These are phyloP conservation scores for Branchellion lobata DNA, from an alignment of 2,888 invertebrate species.

Conservation along the genomic window DNA sequence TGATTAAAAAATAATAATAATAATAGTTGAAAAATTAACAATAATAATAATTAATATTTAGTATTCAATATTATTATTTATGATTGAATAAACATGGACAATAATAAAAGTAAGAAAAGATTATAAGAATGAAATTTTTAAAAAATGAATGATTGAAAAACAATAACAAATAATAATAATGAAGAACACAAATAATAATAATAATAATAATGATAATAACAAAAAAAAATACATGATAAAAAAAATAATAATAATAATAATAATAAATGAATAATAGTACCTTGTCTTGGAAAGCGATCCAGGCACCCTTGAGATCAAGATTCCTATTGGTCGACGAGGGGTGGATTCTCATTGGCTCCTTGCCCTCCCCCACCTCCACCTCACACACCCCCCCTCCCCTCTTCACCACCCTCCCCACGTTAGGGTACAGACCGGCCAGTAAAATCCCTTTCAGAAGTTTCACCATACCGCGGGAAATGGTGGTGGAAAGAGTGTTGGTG, in stretches of 20 bases:
- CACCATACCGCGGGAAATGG: constrained; percentile 48
- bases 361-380: constrained; percentile 53
- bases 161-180: too few species aligned
- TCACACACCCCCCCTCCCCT: neutral
- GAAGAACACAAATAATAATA: too few species aligned
- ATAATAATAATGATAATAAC: too few species aligned
- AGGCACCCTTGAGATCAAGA: constrained; percentile 55
- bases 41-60: too few species aligned
- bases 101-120: too few species aligned
- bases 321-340: constrained; percentile 59
- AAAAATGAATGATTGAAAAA: too few species aligned
- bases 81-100: too few species aligned
- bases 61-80: too few species aligned
- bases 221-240: too few species aligned
- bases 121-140: too few species aligned
- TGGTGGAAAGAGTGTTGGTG: neutral
- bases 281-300: constrained; percentile 60
- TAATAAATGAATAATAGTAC: constrained; percentile 48
- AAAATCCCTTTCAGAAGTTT: constrained; percentile 56
- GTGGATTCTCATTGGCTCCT: constrained; percentile 56
- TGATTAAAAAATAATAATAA: too few species aligned
- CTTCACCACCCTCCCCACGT: constrained; percentile 54
- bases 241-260: neutral
- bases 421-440: constrained; percentile 54
- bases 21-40: too few species aligned